Conservation (phyloP, 2,888 invertebrate species). For the Drosophila stalkeri region DNA sequence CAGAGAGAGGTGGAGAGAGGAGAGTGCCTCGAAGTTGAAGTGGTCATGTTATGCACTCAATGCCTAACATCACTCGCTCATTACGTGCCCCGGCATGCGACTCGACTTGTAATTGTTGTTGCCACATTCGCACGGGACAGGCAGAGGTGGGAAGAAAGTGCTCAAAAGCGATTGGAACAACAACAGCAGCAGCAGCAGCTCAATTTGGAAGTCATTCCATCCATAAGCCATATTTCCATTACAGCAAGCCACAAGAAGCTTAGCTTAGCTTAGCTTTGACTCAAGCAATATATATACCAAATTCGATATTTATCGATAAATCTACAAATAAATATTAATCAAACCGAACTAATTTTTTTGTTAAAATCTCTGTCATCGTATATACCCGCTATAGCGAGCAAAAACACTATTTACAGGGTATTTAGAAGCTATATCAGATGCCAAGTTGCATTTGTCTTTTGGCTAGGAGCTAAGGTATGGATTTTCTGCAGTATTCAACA, state of each 20-base stretch:
- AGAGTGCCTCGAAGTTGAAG: slow-evolving; percentile 5
- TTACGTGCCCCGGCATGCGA: slow-evolving; percentile 49
- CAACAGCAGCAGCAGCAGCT: background rate
- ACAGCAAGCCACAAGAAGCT: background rate
- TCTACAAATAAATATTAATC: background rate
- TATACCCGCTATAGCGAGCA: background rate
- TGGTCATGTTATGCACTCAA: slow-evolving; percentile 44
- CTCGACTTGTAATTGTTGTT: slow-evolving; percentile 10
- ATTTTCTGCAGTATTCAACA: background rate
- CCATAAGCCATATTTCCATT: background rate
- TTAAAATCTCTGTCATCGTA: background rate
- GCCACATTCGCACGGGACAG: slow-evolving; percentile 7
- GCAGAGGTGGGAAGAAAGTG: slow-evolving; percentile 15
- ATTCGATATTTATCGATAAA: background rate
- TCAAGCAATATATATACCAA: background rate
- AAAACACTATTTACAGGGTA: background rate
- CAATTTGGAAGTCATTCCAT: background rate
- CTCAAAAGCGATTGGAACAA: background rate
- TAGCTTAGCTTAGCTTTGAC: background rate
- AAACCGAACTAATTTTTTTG: background rate
- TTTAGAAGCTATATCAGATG: background rate
- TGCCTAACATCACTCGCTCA: slow-evolving; percentile 7
- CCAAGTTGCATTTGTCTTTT: background rate
- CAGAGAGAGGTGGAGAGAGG: background rate
- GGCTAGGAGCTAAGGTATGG: slow-evolving; percentile 17